These are phyloP conservation scores for Maconellicoccus hirsutus DNA, from an alignment of 1,140 invertebrate genomes.

Conservation along the genomic window DNA sequence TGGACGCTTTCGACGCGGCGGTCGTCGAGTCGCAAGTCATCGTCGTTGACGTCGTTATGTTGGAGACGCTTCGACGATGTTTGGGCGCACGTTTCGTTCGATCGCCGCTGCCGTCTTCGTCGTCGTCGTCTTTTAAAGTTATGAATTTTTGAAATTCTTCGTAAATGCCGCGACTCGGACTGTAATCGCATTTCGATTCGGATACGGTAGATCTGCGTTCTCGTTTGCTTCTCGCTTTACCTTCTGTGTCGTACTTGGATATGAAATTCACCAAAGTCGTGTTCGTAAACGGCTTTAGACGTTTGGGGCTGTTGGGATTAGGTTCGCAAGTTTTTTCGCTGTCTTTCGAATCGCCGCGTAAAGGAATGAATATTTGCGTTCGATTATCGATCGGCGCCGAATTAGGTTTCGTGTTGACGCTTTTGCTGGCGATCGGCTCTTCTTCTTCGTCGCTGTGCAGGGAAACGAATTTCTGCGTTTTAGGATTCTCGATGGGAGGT, in stretches of 20 bases:
- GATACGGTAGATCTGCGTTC: background rate
- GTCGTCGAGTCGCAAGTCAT: too few relatives aligned
- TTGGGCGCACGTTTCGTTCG: conserved; percentile 23
- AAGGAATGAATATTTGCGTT: conserved; percentile 28
- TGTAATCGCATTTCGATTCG: background rate
- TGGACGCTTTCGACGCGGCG: background rate
- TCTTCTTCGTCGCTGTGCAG: conserved; percentile 27
- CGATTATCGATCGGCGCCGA: conserved; percentile 21
- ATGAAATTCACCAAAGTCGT: conserved; percentile 28
- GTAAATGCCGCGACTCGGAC: background rate
- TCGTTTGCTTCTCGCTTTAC: background rate
- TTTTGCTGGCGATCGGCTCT: conserved; percentile 19
- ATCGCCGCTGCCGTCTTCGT: background rate
- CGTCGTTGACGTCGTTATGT: background rate
- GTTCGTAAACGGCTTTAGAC: conserved; percentile 28
- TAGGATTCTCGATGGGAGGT: conserved; percentile 24
- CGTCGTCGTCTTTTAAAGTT: conserved; percentile 26
- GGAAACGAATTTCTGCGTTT: conserved; percentile 28
- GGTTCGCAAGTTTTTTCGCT: background rate
- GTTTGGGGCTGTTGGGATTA: conserved; percentile 25
- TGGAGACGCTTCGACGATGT: conserved; percentile 21
- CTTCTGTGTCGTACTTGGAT: background rate
- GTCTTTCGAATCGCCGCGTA: conserved; percentile 24
- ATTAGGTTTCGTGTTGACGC: conserved; percentile 16
- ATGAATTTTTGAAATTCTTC: conserved; percentile 27